phyloP scores from a whole-genome alignment of 1,140 invertebrate genomes.

The Drosophila oshimai region DNA sequence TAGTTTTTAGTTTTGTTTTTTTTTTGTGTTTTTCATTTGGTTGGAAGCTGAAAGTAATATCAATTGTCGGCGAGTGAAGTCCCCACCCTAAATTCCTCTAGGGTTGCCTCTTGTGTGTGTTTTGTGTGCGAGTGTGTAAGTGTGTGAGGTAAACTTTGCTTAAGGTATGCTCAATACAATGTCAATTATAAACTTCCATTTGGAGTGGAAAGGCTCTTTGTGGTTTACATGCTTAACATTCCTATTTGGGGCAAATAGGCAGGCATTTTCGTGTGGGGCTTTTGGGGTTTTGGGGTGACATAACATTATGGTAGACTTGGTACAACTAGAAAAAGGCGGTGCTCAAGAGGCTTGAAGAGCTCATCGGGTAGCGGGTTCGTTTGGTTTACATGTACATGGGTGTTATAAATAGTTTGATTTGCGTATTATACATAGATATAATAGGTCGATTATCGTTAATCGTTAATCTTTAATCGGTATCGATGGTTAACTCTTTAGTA shows the following conservation, averaged over 20 bases:
- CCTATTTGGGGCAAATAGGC: conserved; percentile 36
- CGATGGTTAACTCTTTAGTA: conserved; percentile 72
- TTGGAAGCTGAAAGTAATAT: conserved; percentile 44
- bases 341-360: conserved; percentile 11
- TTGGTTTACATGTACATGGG: neutral
- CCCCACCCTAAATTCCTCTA: neutral
- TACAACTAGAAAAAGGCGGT: conserved; percentile 35
- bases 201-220: conserved; percentile 8
- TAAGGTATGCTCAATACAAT: conserved; percentile 29
- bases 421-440: conserved; percentile 36
- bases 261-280: conserved; percentile 21
- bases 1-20: neutral
- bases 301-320: conserved; percentile 40
- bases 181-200: conserved; percentile 6
- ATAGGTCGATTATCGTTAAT: conserved; percentile 30
- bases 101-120: conserved; percentile 16
- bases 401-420: conserved; percentile 18
- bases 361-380: too few species aligned
- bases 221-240: conserved; percentile 30
- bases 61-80: conserved; percentile 28
- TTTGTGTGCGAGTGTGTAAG: conserved; percentile 10
- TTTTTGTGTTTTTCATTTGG: conserved; percentile 19
- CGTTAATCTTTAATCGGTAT: conserved; percentile 38
- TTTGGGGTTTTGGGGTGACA: conserved; percentile 5
- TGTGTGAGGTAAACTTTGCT: conserved; percentile 39